These are phyloP conservation scores for Muschampia staudingeri DNA, from an alignment of 2,888 invertebrate genomes.

Conservation along the genomic window DNA sequence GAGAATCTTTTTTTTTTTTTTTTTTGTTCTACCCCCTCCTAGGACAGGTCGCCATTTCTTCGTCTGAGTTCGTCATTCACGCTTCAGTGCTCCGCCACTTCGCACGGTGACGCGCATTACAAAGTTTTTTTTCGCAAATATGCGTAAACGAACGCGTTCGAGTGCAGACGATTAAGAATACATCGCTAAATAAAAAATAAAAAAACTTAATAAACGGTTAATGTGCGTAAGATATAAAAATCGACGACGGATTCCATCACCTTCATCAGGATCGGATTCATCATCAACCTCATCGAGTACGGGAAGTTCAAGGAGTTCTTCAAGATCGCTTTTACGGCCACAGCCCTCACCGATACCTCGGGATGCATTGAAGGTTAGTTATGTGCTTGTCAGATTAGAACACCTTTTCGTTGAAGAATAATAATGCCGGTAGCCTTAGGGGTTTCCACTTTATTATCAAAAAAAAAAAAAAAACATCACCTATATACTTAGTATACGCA, in stretches of 20 bases:
- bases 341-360: not conserved
- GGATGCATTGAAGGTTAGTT: constrained; percentile 12
- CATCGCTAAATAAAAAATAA: constrained; percentile 23
- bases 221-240: constrained; percentile 18
- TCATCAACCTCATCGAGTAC: constrained; percentile 2
- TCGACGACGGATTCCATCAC: constrained; percentile 11
- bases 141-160: constrained; percentile 11
- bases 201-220: constrained; percentile 22
- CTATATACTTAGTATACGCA: not conserved
- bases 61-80: not conserved
- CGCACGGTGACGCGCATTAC: not conserved
- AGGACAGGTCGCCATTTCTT: not conserved
- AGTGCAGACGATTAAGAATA: constrained; percentile 10
- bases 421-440: too few relatives aligned
- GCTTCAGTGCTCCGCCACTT: constrained; percentile 25
- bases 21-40: not conserved
- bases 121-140: not conserved
- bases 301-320: not conserved
- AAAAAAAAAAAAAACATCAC: not conserved
- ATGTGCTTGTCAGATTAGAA: not conserved
- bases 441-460: too few relatives aligned
- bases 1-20: not conserved
- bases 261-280: constrained; percentile 12
- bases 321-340: not conserved
- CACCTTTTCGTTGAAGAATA: not conserved